phyloP scores from a whole-genome alignment of 1,140 invertebrate genomes.

The Drosophila rufa region DNA sequence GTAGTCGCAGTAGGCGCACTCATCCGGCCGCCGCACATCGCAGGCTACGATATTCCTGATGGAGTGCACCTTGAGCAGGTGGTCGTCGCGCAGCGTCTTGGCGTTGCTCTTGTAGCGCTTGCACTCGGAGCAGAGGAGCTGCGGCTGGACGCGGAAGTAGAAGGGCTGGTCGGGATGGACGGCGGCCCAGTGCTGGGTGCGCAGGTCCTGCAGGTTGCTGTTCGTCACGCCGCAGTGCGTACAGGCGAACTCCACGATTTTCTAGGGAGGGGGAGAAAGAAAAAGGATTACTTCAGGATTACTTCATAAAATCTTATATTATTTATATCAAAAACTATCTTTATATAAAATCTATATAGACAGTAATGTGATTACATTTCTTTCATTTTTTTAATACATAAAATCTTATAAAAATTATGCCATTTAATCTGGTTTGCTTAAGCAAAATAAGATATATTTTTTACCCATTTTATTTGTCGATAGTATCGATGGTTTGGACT shows the following conservation, averaged over 20 bases:
- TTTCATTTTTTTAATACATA: too few species aligned
- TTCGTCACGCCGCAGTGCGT: constrained; percentile 39
- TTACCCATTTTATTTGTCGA: too few species aligned
- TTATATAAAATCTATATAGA: too few species aligned
- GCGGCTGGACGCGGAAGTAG: constrained; percentile 60
- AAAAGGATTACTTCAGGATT: too few species aligned
- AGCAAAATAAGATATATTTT: too few species aligned
- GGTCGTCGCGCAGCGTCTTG: constrained; percentile 40
- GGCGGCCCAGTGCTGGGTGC: constrained; percentile 46
- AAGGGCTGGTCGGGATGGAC: constrained; percentile 53
- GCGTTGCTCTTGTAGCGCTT: constrained; percentile 41
- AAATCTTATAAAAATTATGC: too few species aligned
- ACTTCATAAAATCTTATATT: too few species aligned
- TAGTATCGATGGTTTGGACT: too few species aligned
- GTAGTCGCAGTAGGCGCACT: constrained; percentile 60
- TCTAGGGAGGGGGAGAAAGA: not conserved
- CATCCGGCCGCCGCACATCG: constrained; percentile 30
- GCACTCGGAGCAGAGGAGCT: constrained; percentile 50
- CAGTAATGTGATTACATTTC: too few species aligned
- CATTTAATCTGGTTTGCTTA: too few species aligned
- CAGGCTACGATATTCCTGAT: constrained; percentile 39
- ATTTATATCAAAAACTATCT: too few species aligned
- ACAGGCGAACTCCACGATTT: constrained; percentile 50
- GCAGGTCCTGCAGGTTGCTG: constrained; percentile 27
- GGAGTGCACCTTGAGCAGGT: constrained; percentile 26